These are phyloP conservation scores for Lutraria lutraria DNA, from an alignment of 2,888 invertebrate genomes.

Conservation along the genomic window DNA sequence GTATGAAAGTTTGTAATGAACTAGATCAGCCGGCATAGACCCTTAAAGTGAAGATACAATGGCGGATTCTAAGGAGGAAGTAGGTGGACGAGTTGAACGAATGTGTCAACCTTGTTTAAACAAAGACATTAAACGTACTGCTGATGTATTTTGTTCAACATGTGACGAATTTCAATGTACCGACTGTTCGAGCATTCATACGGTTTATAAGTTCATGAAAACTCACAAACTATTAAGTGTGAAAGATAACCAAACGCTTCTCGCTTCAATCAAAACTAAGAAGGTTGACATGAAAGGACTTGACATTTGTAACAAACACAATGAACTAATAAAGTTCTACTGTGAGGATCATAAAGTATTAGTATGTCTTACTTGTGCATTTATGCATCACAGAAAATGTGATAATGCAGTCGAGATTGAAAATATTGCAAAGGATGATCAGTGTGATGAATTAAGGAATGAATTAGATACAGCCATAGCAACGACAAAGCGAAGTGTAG, in stretches of 20 bases:
- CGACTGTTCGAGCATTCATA: constrained; percentile 9
- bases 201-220: neutral
- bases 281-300: constrained; percentile 36
- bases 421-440: neutral
- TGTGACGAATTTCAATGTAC: constrained; percentile 20
- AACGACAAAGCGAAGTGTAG: neutral
- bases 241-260: neutral
- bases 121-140: neutral
- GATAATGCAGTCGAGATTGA: constrained; percentile 7
- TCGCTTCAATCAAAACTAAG: neutral
- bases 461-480: neutral
- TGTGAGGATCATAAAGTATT: constrained; percentile 25
- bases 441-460: neutral
- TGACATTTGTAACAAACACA: constrained; percentile 24
- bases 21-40: too few relatives aligned
- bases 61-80: neutral
- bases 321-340: constrained; percentile 4
- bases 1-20: too few relatives aligned
- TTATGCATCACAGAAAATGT: constrained; percentile 28
- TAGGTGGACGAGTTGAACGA: neutral
- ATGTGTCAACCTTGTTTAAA: constrained; percentile 15
- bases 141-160: neutral
- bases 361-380: constrained; percentile 27
- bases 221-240: neutral
- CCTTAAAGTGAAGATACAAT: neutral